A percentile compares a stretch with the other conserved stretches of the same genome.
Conservation (phyloP, 2,113 vertebrate species). For the Podilymbus podiceps region DNA sequence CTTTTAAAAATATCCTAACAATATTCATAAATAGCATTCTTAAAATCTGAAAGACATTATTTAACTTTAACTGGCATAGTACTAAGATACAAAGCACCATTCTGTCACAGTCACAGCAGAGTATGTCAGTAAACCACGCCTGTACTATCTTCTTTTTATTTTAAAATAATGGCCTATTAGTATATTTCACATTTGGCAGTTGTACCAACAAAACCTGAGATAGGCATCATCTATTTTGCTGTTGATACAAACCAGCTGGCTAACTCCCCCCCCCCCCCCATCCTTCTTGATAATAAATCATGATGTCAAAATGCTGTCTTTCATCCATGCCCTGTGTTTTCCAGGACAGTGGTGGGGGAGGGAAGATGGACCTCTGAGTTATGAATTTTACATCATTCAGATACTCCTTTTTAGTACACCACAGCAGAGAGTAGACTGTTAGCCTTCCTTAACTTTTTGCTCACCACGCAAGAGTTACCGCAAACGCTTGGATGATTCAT, state of each 20-base stretch:
- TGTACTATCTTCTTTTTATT: neutral
- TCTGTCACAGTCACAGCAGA: neutral
- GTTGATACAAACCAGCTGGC: neutral
- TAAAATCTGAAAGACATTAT: neutral
- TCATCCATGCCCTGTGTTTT: neutral
- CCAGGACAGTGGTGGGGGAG: rapidly evolving
- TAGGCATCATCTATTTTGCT: neutral
- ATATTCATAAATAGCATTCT: neutral
- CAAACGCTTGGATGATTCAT: constrained; percentile 12
- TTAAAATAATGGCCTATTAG: neutral
- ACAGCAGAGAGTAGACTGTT: neutral
- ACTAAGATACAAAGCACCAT: neutral
- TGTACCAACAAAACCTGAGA: neutral
- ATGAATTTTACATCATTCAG: neutral
- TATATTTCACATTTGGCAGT: neutral
- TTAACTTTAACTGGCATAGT: neutral
- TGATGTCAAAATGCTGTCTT: neutral
- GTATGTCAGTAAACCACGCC: neutral
- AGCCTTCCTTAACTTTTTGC: neutral
- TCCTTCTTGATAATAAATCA: neutral
- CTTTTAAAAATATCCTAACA: neutral
- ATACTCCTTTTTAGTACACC: neutral
- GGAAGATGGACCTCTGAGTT: neutral
- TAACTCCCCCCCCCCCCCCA: neutral
- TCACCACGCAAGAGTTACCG: neutral